phyloP scores from a whole-genome alignment of 2,888 invertebrate species.

The Suillia variegata region DNA sequence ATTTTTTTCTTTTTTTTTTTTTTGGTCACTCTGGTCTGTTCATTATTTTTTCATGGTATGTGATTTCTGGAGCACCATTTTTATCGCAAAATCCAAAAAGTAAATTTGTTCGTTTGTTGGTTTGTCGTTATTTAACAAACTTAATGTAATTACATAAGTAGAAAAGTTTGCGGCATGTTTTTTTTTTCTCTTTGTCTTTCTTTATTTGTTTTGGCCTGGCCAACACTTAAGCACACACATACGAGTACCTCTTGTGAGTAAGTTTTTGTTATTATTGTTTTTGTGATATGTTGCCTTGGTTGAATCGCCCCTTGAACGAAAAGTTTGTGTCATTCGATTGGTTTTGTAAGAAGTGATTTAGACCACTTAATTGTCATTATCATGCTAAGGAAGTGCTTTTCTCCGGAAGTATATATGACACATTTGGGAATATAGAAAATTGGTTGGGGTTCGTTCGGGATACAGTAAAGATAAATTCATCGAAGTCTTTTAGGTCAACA shows the following conservation, averaged over 20 bases:
- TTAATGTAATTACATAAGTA: constrained; percentile 18
- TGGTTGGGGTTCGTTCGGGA: too few relatives aligned
- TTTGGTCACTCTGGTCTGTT: not conserved
- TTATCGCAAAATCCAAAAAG: too few relatives aligned
- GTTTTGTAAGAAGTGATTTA: not conserved
- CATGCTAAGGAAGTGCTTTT: not conserved
- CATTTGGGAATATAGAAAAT: too few relatives aligned
- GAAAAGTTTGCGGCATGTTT: constrained; percentile 19
- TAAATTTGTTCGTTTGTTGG: too few relatives aligned
- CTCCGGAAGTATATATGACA: not conserved
- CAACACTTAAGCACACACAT: not conserved
- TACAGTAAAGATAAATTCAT: too few relatives aligned
- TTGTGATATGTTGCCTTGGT: not conserved
- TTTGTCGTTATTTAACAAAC: too few relatives aligned
- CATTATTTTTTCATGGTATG: not conserved
- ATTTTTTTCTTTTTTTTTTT: too few relatives aligned
- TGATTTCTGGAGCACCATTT: too few relatives aligned
- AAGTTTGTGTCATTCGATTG: not conserved
- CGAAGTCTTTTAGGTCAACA: too few relatives aligned
- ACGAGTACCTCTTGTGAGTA: too few relatives aligned
- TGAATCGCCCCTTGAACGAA: not conserved
- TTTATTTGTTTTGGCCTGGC: constrained; percentile 4
- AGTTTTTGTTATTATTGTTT: not conserved
- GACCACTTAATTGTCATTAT: constrained; percentile 4
- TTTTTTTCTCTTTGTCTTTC: not conserved